These are phyloP conservation scores for Habroteleia sp. DNA, from an alignment of 2,888 invertebrate genomes.

Conservation along the genomic window DNA sequence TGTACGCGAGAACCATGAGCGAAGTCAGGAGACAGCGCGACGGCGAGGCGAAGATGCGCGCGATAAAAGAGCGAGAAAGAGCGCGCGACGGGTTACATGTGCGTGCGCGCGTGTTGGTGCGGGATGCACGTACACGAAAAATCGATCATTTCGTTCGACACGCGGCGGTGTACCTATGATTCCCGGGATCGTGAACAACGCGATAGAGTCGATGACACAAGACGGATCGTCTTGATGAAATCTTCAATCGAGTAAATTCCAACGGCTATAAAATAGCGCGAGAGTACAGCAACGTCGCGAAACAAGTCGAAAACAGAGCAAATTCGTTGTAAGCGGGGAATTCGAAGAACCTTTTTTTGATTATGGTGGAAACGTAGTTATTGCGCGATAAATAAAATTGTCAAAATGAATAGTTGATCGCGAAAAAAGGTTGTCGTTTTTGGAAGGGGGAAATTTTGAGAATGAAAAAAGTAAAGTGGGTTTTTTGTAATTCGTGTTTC, in stretches of 20 bases:
- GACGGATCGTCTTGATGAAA: constrained; percentile 53
- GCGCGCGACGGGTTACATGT: constrained; percentile 44
- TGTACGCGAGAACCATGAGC: constrained; percentile 61
- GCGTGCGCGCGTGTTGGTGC: constrained; percentile 35
- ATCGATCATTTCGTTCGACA: constrained; percentile 77
- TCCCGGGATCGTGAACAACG: constrained; percentile 60
- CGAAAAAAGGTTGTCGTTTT: no score
- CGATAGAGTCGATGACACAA: constrained; percentile 46
- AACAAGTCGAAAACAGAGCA: no score
- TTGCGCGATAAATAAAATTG: no score
- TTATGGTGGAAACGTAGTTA: no score
- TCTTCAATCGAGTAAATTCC: constrained; percentile 37
- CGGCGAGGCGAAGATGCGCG: constrained; percentile 30
- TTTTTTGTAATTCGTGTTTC: no score
- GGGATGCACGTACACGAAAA: constrained; percentile 70
- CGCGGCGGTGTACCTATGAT: constrained; percentile 66
- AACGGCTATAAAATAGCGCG: no score
- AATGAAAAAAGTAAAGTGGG: no score
- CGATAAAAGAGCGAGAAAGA: constrained; percentile 48
- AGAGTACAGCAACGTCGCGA: no score
- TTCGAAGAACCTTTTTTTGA: no score
- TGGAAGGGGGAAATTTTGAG: no score
- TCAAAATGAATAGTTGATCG: no score
- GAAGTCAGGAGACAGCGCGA: constrained; percentile 56
- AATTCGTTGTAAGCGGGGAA: no score